Percentiles rank a stretch among this genome's conserved stretches.
Conservation (phyloP, 2,888 invertebrate species). For the Eristalinus sepulchralis region DNA sequence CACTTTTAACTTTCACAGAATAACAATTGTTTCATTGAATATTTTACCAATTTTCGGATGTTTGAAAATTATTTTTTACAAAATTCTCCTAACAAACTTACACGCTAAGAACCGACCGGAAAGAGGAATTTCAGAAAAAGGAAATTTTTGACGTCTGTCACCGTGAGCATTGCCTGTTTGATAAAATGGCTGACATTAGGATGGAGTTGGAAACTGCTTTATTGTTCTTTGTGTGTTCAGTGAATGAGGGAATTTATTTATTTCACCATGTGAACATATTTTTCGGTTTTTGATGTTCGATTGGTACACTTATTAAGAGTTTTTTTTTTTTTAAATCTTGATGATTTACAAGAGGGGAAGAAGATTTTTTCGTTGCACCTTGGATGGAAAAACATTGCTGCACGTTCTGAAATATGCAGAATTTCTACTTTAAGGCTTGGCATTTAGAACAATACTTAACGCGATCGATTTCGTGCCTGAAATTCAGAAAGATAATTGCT, state of each 20-base stretch:
- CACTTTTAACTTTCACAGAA: conserved; percentile 8
- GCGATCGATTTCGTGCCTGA: too few relatives aligned
- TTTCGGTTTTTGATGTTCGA: too few relatives aligned
- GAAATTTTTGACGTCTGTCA: conserved; percentile 77
- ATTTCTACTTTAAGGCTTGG: too few relatives aligned
- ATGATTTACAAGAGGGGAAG: too few relatives aligned
- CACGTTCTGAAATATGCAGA: too few relatives aligned
- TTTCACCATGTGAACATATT: too few relatives aligned
- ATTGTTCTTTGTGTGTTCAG: neutral
- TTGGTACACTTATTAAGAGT: too few relatives aligned
- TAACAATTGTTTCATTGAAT: conserved; percentile 28
- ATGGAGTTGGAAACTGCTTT: conserved; percentile 17
- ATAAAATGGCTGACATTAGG: conserved; percentile 30
- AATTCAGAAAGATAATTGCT: too few relatives aligned
- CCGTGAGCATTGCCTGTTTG: conserved; percentile 9
- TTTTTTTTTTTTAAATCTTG: too few relatives aligned
- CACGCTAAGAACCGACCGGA: conserved; percentile 80
- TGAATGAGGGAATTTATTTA: neutral
- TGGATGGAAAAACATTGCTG: too few relatives aligned
- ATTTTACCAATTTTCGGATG: conserved; percentile 75
- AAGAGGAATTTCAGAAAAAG: conserved; percentile 77
- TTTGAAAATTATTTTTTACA: conserved; percentile 74
- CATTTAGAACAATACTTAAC: too few relatives aligned
- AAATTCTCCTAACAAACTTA: conserved; percentile 76
- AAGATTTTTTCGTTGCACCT: too few relatives aligned